phyloP scores from a whole-genome alignment of 2,113 vertebrate genomes.

The Isurus oxyrinchus region DNA sequence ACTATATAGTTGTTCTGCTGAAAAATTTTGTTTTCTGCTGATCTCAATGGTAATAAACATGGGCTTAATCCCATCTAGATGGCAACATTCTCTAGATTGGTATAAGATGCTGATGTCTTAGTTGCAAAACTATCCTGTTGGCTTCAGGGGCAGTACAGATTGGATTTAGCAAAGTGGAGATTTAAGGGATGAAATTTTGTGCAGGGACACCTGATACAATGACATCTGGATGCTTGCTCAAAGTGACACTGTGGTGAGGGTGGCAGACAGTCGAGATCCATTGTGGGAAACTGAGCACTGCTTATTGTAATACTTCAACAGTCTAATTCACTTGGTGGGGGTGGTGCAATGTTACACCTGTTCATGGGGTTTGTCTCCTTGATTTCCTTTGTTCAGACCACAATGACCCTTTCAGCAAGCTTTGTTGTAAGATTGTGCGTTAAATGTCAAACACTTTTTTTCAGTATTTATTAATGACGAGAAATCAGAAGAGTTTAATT shows the following conservation, averaged over 20 bases:
- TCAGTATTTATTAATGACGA: background rate
- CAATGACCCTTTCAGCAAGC: background rate
- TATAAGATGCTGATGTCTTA: background rate
- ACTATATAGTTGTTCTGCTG: background rate
- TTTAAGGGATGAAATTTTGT: background rate
- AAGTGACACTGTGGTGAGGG: background rate
- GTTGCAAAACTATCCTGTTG: background rate
- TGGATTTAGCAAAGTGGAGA: background rate
- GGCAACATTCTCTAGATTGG: background rate
- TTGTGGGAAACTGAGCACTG: background rate
- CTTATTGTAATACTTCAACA: background rate
- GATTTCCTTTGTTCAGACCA: constrained; percentile 2
- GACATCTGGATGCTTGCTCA: background rate
- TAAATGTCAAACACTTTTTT: background rate
- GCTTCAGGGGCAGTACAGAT: background rate
- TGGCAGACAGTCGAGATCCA: background rate
- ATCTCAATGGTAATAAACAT: background rate
- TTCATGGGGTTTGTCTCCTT: background rate
- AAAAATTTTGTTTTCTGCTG: background rate
- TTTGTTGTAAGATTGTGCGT: background rate
- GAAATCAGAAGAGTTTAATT: background rate
- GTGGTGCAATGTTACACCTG: background rate
- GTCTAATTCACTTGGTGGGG: background rate
- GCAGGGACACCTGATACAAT: background rate
- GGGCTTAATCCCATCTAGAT: background rate